Base-by-base conservation (phyloP, 2,888 invertebrate species). In the Myopa tessellatipennis region DNA sequence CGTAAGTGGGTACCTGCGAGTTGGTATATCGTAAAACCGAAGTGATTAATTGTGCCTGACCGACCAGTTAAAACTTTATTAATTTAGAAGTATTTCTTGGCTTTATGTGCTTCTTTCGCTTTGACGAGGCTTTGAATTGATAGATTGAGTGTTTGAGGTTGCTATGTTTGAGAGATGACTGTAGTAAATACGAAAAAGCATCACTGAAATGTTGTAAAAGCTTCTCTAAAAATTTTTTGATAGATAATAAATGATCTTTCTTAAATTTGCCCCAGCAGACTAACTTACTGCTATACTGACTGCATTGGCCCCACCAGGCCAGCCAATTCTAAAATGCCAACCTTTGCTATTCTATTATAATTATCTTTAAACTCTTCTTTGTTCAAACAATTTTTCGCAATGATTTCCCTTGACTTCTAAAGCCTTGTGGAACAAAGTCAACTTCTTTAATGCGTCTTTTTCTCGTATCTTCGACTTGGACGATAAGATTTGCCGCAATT, bases 11-110 rank as follows among this genome's bases (percentile, higher is more conserved):
- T 61, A 16, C 38, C 65, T 65, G 65, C 65, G 38, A 65, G 34
- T 36, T 70, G 55, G 14, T 14, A 70, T 16, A 26, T 70, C 70
- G 34, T 70, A 70, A 70, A 70, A 55, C 34, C 16, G 16, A 26
- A 70, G 52, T 70, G 70, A 70, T 70, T 70, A 70, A 70, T 70
- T 70, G 55, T n/a, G 36, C 70, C 18, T 26, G 52, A 50, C 45
- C 52, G 34, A 55, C 55, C 70, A 55, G 52, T 70, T 52, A 70
- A 55, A n/a, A 10, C 52, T 70, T 70, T 70, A 70, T 70, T 70
- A 70, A 55, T 70, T 70, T 52, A 34, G 12, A 6, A 38, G 38
- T 1, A 65, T 65, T 36, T 26, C 6, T 65, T 36, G 38, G 10
- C 14, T 3, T 50, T 14, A 50, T 50, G 50, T 8, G 50, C 50